Evolutionary conservation across 1,140 invertebrate species (phyloP).

Genomic region (Harlomillsia oculata): DNA sequence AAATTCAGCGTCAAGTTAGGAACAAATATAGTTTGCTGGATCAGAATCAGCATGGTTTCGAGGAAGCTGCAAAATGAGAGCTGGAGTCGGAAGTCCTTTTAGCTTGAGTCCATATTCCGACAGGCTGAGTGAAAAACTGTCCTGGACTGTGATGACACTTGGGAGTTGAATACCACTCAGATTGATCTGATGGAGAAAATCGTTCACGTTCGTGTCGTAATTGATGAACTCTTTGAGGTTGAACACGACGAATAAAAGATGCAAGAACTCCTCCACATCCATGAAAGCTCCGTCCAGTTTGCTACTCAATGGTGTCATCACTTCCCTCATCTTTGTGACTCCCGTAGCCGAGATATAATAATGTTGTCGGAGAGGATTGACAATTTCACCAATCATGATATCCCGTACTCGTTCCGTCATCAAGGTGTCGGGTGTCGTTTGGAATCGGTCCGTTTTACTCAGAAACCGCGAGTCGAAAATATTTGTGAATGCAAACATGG

Average conservation of each 20-base stretch:
- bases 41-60: conserved; percentile 11
- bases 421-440: not conserved
- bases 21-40: conserved; percentile 15
- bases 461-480: conserved; percentile 12
- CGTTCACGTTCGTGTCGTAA: conserved; percentile 19
- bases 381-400: conserved; percentile 11
- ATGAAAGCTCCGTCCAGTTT: conserved; percentile 21
- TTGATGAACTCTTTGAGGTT: conserved; percentile 19
- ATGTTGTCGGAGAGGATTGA: conserved; percentile 20
- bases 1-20: conserved; percentile 16
- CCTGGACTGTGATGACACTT: conserved; percentile 6
- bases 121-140: conserved; percentile 11
- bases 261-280: conserved; percentile 26
- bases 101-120: conserved; percentile 15
- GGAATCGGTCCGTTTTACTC: not conserved
- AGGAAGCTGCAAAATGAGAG: conserved; percentile 18
- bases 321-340: conserved; percentile 12
- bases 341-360: conserved; percentile 13
- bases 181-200: conserved; percentile 24
- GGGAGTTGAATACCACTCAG: not conserved
- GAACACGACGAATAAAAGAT: conserved; percentile 18
- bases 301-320: conserved; percentile 10
- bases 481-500: conserved; percentile 25
- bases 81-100: conserved; percentile 12
- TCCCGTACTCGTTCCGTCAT: not conserved